These are phyloP conservation scores for Vireo altiloquus DNA, from an alignment of 2,113 vertebrate species.

Conservation along the genomic window DNA sequence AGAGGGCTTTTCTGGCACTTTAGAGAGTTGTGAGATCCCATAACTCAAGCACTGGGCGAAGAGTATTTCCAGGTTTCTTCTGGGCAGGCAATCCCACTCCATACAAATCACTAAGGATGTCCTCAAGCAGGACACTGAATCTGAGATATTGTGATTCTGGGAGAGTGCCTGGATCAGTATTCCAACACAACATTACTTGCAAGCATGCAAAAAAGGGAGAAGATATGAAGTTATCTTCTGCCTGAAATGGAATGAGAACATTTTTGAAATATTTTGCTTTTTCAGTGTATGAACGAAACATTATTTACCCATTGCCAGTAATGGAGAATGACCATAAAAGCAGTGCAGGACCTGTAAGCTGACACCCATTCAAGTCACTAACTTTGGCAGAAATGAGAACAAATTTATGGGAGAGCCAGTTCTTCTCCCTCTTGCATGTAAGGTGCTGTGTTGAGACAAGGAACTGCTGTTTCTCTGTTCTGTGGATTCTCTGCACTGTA, in stretches of 20 bases:
- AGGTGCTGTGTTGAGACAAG: neutral
- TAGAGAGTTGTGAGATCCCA: neutral
- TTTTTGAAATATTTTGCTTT: neutral
- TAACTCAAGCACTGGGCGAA: neutral
- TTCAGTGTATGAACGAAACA: neutral
- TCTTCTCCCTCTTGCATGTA: neutral
- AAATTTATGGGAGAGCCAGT: neutral
- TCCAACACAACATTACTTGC: neutral
- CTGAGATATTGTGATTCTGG: neutral
- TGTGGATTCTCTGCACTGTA: neutral
- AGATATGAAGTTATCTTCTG: neutral
- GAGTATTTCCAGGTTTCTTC: neutral
- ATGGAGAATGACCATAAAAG: neutral
- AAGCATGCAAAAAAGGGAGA: neutral
- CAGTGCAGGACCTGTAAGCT: neutral
- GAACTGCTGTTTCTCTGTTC: neutral
- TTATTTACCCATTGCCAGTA: neutral
- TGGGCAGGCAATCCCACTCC: neutral
- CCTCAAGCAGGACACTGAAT: neutral
- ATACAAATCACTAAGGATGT: neutral
- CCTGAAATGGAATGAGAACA: neutral
- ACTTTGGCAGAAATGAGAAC: neutral
- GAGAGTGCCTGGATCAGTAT: neutral
- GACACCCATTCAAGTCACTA: neutral
- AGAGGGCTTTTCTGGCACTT: neutral